Evolutionary conservation across 2,797 vertebrate species (phyloP), one percentile per base, ranked within the genome.

Genomic region (Poeciliopsis infans): DNA sequence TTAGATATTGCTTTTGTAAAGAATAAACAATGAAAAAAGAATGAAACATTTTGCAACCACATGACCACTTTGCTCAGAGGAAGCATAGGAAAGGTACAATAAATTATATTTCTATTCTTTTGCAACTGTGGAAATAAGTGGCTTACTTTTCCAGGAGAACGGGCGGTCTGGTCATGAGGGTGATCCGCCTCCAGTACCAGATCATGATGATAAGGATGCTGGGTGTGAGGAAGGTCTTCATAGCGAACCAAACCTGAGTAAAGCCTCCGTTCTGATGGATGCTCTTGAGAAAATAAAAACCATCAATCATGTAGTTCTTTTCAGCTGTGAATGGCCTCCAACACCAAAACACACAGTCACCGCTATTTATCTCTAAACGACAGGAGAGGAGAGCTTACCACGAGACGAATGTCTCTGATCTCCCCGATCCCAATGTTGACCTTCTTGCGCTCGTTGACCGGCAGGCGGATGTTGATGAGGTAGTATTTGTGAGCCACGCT

Each of bases 241-340:
- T 99, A 86, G 97, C 98, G 87, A 99, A 99, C 98, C 98, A 99
- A 51, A 99, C 98, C 77, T 98, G 96, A 10, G 98, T 99, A 89
- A 99, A 99, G 75, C 98, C 98, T 59, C 98, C 98, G 0, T 99
- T 99, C 82, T 99, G 98, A 85, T 99, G 98, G 88, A 99, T 99
- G 76, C 96, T 91, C 98, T 99, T n/a, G 13, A 18, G 79, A 46
- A 10, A 77, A 71, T 71, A 28, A 31, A 20, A 76, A 66, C 68
- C 6, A 4, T 53, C 7, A 20, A 11, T n/a, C 51, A 23, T 55
- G 23, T 11, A n/a, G 79, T 49, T 66, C 36, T 71, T 47, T 59
- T 72, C 36, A 57, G 36, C 18, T 7, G 10, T 41, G 72, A 39
- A 23, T 8, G 28, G 23, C 1, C 10, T 0, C 1, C 4, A 74